phyloP scores from a whole-genome alignment of 1,140 invertebrate genomes.

The Lasaia peninsularis region DNA sequence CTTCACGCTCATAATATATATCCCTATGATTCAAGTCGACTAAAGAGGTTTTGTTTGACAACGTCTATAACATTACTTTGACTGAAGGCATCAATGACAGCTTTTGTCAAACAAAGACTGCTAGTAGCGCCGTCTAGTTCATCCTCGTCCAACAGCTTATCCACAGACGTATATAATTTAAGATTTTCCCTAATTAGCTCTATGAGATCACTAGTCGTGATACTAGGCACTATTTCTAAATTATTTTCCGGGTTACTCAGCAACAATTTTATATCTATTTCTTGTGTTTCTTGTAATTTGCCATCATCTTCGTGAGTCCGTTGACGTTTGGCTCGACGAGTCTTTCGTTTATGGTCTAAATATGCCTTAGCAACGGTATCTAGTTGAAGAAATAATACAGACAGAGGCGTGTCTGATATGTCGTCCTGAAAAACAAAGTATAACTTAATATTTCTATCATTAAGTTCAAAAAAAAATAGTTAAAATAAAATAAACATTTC shows the following conservation, averaged over 20 bases:
- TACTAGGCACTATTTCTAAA: constrained; percentile 41
- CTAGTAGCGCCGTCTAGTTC: constrained; percentile 51
- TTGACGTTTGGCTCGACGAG: constrained; percentile 59
- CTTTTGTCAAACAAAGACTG: constrained; percentile 58
- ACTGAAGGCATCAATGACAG: constrained; percentile 59
- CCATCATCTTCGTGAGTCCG: constrained; percentile 48
- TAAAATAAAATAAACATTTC: too few species aligned
- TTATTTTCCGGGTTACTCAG: constrained; percentile 47
- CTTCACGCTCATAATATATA: too few species aligned
- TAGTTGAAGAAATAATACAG: constrained; percentile 66
- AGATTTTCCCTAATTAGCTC: constrained; percentile 59
- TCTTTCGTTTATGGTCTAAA: constrained; percentile 57
- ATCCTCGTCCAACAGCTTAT: constrained; percentile 41
- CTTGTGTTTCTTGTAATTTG: constrained; percentile 19
- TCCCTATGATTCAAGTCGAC: constrained; percentile 46
- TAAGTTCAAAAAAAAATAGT: too few species aligned
- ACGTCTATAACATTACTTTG: constrained; percentile 59
- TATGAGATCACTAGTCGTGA: constrained; percentile 48
- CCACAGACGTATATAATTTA: constrained; percentile 36
- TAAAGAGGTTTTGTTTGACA: constrained; percentile 63
- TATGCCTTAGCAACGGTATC: constrained; percentile 61
- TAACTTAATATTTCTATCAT: too few species aligned
- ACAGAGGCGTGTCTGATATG: constrained; percentile 63
- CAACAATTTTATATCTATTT: constrained; percentile 48
- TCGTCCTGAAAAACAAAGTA: constrained; percentile 58